Base-by-base conservation (phyloP, 2,888 invertebrate species). In the Hipparchia sbordonii region DNA sequence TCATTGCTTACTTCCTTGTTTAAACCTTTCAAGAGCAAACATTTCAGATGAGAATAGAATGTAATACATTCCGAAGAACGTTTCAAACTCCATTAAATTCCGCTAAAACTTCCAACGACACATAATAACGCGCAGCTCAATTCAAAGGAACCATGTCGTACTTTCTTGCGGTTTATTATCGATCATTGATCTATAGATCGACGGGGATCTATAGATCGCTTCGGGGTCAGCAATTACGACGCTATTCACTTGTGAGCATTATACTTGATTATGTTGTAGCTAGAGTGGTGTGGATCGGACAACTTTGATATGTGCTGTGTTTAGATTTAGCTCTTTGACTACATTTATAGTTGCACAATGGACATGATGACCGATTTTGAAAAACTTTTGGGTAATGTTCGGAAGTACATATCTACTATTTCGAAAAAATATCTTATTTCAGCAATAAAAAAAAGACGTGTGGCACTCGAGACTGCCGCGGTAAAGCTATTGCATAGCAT, bases 171-270 rank as follows among this genome's bases (percentile, higher is more conserved):
- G 78, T 77, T 84, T 85, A 86, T 87, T 88, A 88, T 88, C 86
- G 89, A 88, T 86, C 87, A 84, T 82, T 86, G 88, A 89, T 90
- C 89, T 87, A 89, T 85, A 84, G 89, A 88, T 89, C 88, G 71
- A 63, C 63, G 70, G 70, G 79, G 87, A 88, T 88, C 88, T 85
- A 86, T 85, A 81, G 87, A 88, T 85, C 87, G 84, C 81, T 65
- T 75, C 48, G 80, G 77, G 82, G 86, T 87, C 86, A 86, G 82
- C 84, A 88, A 88, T 88, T 86, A 88, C 85, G 80, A 77, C 77
- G 79, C 88, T 86, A 88, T 88, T 88, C 87, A 88, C 77, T 71
- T 77, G 77, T 57, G 74, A 72, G 76, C 74, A 74, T 75, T 77
- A 75, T 72, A 69, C 68, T 67, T 74, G 73, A 77, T 78, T 77